A percentile compares a stretch with the other conserved stretches of the same genome.
phyloP scores from a whole-genome alignment of 2,113 vertebrate species.

The Platysternon megacephalum region DNA sequence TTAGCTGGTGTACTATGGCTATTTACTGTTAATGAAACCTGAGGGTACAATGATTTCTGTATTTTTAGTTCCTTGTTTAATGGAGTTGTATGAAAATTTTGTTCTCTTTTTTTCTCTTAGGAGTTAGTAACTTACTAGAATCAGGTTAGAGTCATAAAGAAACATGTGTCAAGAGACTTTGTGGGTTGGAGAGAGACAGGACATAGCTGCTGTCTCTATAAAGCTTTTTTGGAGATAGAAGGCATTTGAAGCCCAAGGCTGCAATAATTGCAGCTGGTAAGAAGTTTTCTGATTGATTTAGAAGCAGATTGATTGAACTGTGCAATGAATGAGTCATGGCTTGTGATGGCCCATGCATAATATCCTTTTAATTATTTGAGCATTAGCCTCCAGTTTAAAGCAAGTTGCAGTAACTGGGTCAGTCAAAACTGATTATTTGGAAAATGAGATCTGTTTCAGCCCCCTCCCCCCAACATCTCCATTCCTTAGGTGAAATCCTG shows the following conservation, averaged over 20 bases:
- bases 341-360: neutral
- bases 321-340: neutral
- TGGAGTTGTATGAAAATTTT: neutral
- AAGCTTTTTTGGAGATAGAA: neutral
- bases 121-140: neutral
- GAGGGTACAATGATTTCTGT: neutral
- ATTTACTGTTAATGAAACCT: neutral
- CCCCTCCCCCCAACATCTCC: neutral
- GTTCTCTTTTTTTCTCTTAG: neutral
- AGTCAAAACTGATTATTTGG: neutral
- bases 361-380: slow-evolving; percentile 20
- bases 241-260: neutral
- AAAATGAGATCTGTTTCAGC: neutral
- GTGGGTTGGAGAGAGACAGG: neutral
- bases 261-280: neutral
- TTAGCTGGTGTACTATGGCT: neutral
- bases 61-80: neutral
- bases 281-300: neutral
- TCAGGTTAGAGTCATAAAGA: neutral
- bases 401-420: neutral
- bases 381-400: neutral
- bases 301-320: slow-evolving; percentile 5
- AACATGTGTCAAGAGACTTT: neutral
- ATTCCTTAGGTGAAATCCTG: neutral
- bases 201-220: neutral